These are phyloP conservation scores for Onychomys torridus DNA, from an alignment of 2,797 vertebrate genomes.

Conservation along the genomic window DNA sequence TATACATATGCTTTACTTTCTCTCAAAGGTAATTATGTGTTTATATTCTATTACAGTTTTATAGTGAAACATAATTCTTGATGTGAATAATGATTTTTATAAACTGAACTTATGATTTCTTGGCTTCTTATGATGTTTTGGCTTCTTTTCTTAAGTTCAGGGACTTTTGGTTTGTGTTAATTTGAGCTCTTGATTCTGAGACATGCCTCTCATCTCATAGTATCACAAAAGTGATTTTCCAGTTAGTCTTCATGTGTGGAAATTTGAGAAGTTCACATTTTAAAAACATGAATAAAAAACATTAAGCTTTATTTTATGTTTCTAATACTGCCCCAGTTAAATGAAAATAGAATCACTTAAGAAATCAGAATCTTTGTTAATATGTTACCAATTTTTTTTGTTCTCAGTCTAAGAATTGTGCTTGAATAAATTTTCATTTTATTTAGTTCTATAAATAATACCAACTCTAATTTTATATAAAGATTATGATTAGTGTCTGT, in stretches of 20 bases:
- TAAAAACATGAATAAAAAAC: background rate
- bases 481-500: background rate
- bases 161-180: background rate
- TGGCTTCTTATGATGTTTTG: background rate
- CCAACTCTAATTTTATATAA: constrained; percentile 3
- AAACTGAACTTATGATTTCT: background rate
- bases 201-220: background rate
- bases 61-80: background rate
- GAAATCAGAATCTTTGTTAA: constrained; percentile 54
- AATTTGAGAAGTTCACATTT: background rate
- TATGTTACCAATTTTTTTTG: background rate
- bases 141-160: background rate
- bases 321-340: constrained; percentile 60
- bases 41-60: background rate
- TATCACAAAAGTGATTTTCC: background rate
- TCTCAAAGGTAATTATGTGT: background rate
- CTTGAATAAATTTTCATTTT: constrained; percentile 2
- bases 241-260: background rate
- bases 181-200: background rate
- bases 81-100: background rate
- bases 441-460: constrained; percentile 33
- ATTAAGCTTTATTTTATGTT: constrained; percentile 20
- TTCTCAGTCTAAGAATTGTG: constrained; percentile 18
- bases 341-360: constrained; percentile 54
- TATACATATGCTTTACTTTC: background rate